Evolutionary conservation across 2,888 invertebrate genomes (phyloP).

Genomic region (Macrosoma leucophasiata): DNA sequence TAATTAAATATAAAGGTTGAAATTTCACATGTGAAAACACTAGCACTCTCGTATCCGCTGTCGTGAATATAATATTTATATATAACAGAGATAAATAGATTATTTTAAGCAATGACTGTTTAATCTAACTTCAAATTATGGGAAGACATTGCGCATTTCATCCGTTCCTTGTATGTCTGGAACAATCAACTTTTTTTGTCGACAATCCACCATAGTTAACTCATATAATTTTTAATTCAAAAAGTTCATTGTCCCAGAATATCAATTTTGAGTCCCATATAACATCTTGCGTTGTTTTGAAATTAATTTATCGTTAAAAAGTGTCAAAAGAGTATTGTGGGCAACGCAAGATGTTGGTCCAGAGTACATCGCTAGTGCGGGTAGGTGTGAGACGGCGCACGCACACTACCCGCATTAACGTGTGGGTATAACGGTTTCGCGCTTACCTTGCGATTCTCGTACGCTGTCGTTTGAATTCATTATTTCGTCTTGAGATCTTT

Average conservation of each 20-base stretch:
- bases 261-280: slow-evolving; percentile 55
- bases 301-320: slow-evolving; percentile 7
- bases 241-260: slow-evolving; percentile 58
- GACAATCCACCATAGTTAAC: slow-evolving; percentile 1
- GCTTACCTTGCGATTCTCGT: slow-evolving; percentile 94
- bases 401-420: slow-evolving; percentile 27
- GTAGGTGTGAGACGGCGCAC: slow-evolving; percentile 7
- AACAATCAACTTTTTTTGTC: slow-evolving; percentile 51
- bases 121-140: slow-evolving; percentile 67
- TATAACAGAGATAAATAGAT: slow-evolving; percentile 63
- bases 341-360: slow-evolving; percentile 52
- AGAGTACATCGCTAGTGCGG: slow-evolving; percentile 22
- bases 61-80: slow-evolving; percentile 67
- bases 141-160: slow-evolving; percentile 77
- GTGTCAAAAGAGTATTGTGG: slow-evolving; percentile 19
- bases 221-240: slow-evolving; percentile 6
- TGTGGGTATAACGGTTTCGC: slow-evolving; percentile 24
- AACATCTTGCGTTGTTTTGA: slow-evolving; percentile 48
- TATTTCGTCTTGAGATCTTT: slow-evolving; percentile 90
- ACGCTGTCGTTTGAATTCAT: slow-evolving; percentile 90
- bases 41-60: slow-evolving; percentile 72
- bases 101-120: slow-evolving; percentile 71
- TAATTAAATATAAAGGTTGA: slow-evolving; percentile 58
- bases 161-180: slow-evolving; percentile 70
- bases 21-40: slow-evolving; percentile 76